Evolutionary conservation across 2,797 vertebrate genomes (phyloP).

Genomic region (Danionella dracula): DNA sequence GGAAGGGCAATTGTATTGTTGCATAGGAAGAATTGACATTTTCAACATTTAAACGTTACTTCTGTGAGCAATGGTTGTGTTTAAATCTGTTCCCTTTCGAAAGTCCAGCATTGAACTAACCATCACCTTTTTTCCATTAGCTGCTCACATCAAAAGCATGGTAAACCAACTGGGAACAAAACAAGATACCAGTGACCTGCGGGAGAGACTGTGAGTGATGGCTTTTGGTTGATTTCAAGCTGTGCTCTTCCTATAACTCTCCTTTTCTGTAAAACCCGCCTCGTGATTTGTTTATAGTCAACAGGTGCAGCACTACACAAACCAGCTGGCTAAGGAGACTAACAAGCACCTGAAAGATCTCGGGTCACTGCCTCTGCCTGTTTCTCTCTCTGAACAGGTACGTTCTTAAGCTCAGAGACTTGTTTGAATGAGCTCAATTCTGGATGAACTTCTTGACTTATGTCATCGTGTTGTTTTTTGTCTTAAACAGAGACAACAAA

Average conservation of each 20-base stretch:
- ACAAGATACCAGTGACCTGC: slow-evolving; percentile 86
- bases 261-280: neutral
- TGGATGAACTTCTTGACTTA: too few relatives aligned
- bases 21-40: too few relatives aligned
- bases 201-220: slow-evolving; percentile 85
- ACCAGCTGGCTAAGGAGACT: slow-evolving; percentile 90
- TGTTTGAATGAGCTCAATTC: too few relatives aligned
- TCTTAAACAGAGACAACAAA: slow-evolving; percentile 74
- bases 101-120: too few relatives aligned
- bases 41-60: too few relatives aligned
- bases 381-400: slow-evolving; percentile 85
- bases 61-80: too few relatives aligned
- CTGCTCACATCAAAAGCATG: slow-evolving; percentile 90
- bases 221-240: neutral
- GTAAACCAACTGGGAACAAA: slow-evolving; percentile 89
- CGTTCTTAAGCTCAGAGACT: slow-evolving; percentile 1
- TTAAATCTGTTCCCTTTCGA: too few relatives aligned
- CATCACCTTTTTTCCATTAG: slow-evolving; percentile 63
- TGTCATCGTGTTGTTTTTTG: too few relatives aligned
- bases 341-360: slow-evolving; percentile 90
- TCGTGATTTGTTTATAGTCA: slow-evolving; percentile 67
- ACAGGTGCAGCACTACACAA: slow-evolving; percentile 89
- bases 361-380: slow-evolving; percentile 76
- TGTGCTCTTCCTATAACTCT: neutral
- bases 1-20: too few relatives aligned